Evolutionary conservation across 2,888 invertebrate species (phyloP).

Genomic region (Pachliopta kotzebuea): DNA sequence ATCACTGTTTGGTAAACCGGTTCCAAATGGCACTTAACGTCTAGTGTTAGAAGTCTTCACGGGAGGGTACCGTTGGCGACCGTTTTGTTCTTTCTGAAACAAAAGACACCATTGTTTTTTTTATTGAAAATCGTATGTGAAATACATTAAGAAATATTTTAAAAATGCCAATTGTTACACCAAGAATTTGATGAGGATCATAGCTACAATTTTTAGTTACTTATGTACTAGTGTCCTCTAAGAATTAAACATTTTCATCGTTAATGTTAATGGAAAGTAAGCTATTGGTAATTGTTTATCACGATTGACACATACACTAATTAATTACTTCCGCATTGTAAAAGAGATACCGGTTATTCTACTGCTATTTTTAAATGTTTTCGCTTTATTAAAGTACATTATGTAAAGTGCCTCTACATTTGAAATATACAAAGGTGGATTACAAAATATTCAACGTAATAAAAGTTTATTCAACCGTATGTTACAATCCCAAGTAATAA

Average conservation of each 20-base stretch:
- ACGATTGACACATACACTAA: background rate
- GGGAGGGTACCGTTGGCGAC: slow-evolving; percentile 47
- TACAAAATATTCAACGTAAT: too few species aligned
- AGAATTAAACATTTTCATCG: background rate
- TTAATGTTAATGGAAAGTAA: background rate
- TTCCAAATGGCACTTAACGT: slow-evolving; percentile 74
- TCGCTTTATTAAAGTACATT: too few species aligned
- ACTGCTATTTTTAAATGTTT: too few species aligned
- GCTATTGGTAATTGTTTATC: background rate
- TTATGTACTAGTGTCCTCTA: background rate
- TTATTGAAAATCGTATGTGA: slow-evolving; percentile 8
- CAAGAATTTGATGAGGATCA: background rate
- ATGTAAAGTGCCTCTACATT: too few species aligned
- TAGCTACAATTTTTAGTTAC: background rate
- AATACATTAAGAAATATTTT: slow-evolving; percentile 20
- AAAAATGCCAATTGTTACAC: slow-evolving; percentile 18
- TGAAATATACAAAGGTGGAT: too few species aligned
- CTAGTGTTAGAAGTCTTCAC: slow-evolving; percentile 70
- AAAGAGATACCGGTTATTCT: too few species aligned
- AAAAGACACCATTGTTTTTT: slow-evolving; percentile 25
- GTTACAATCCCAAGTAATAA: too few species aligned
- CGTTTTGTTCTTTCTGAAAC: slow-evolving; percentile 35
- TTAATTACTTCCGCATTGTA: background rate
- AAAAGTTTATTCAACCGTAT: too few species aligned
- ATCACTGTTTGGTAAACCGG: slow-evolving; percentile 78